A percentile compares a stretch with the other conserved stretches of the same genome.
Conservation (phyloP, 2,888 invertebrate species). For the Brenthis ino region DNA sequence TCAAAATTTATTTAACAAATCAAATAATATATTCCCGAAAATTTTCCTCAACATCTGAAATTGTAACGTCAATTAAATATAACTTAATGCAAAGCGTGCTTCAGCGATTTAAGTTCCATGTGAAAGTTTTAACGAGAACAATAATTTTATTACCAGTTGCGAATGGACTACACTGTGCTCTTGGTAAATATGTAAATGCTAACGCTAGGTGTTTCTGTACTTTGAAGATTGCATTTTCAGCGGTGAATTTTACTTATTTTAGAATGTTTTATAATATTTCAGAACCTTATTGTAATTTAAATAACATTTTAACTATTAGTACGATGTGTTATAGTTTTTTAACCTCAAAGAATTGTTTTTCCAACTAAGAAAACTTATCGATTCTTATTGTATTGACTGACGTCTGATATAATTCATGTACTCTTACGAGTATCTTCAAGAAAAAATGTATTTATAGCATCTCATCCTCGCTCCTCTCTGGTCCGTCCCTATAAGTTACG, state of each 20-base stretch:
- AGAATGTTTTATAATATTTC: background rate
- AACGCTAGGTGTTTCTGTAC: conserved; percentile 14
- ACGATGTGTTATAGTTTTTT: no score
- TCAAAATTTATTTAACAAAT: background rate
- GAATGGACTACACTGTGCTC: conserved; percentile 23
- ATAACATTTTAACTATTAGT: no score
- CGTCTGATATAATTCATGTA: no score
- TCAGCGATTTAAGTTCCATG: conserved; percentile 17
- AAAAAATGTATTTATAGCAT: no score
- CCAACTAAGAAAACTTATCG: no score
- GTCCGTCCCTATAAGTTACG: no score
- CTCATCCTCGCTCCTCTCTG: no score
- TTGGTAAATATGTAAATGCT: conserved; percentile 26
- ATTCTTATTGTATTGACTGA: no score
- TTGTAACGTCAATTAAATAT: conserved; percentile 12
- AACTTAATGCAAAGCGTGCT: conserved; percentile 8
- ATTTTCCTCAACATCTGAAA: conserved; percentile 4
- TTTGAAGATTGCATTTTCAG: conserved; percentile 7
- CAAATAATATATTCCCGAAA: background rate
- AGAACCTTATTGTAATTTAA: background rate
- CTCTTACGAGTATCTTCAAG: no score
- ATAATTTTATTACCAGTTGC: conserved; percentile 25
- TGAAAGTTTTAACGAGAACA: conserved; percentile 29
- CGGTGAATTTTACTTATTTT: background rate
- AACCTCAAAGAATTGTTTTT: no score